These are phyloP conservation scores for Tinamus major DNA, from an alignment of 2,797 vertebrate species.

Conservation along the genomic window DNA sequence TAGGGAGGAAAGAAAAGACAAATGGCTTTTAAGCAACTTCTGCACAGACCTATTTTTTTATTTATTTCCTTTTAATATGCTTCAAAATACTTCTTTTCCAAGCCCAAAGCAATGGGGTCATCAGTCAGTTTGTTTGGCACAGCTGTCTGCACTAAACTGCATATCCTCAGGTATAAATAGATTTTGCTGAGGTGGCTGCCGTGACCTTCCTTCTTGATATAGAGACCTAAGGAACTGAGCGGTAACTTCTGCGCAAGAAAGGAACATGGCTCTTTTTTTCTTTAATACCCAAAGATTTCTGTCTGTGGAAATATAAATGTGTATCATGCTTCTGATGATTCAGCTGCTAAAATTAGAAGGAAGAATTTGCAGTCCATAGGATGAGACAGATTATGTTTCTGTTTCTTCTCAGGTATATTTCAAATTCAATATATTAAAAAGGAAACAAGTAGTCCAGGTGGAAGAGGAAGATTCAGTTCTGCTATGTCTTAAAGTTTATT, in stretches of 20 bases:
- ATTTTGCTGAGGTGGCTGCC: not conserved
- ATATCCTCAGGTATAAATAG: not conserved
- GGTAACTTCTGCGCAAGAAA: not conserved
- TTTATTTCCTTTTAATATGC: not conserved
- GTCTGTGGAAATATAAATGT: not conserved
- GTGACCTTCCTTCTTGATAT: not conserved
- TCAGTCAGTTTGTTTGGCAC: not conserved
- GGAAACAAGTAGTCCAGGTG: slow-evolving; percentile 7
- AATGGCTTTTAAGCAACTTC: not conserved
- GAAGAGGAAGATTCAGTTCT: not conserved
- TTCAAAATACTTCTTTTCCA: not conserved
- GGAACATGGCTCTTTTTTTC: not conserved
- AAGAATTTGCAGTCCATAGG: not conserved
- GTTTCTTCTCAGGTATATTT: not conserved
- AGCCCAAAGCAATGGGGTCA: not conserved
- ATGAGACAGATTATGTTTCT: not conserved
- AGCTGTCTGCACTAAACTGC: not conserved
- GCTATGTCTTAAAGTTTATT: not conserved
- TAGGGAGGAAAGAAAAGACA: not conserved
- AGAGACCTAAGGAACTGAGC: not conserved
- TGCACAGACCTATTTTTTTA: not conserved
- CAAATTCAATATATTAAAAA: slow-evolving; percentile 23
- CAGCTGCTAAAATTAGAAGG: not conserved
- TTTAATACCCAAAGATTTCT: no score
- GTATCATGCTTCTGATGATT: slow-evolving; percentile 14